phyloP scores from a whole-genome alignment of 2,797 vertebrate species.

The Discoglossus pictus region DNA sequence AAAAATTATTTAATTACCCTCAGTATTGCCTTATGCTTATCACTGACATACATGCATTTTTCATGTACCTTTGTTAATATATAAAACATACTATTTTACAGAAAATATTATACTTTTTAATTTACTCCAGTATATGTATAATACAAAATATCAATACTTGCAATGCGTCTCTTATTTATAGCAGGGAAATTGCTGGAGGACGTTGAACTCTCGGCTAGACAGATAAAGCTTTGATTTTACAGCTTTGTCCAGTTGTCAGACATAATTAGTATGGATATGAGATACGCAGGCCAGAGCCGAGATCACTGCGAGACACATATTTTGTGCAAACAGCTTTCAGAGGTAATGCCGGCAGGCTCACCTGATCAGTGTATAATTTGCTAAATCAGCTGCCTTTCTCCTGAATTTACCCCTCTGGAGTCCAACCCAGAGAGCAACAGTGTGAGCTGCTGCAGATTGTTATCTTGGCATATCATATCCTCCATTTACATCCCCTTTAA shows the following conservation, averaged over 20 bases:
- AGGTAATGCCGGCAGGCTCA: conserved; percentile 15
- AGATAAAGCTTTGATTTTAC: not conserved
- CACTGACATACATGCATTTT: too few relatives aligned
- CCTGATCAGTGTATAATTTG: conserved; percentile 16
- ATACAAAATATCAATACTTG: too few relatives aligned
- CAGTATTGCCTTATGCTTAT: too few relatives aligned
- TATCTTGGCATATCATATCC: conserved; percentile 37
- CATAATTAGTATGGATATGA: not conserved
- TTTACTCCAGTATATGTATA: too few relatives aligned
- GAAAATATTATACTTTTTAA: too few relatives aligned
- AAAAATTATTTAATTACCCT: too few relatives aligned
- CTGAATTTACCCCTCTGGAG: conserved; percentile 13
- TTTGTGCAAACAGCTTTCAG: conserved; percentile 7
- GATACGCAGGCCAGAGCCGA: not conserved
- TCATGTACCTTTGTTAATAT: too few relatives aligned
- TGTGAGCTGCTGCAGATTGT: conserved; percentile 5
- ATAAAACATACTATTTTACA: too few relatives aligned
- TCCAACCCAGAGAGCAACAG: conserved; percentile 2
- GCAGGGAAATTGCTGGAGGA: too few relatives aligned
- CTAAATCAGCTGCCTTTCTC: conserved; percentile 31
- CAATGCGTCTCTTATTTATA: too few relatives aligned
- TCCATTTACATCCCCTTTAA: conserved; percentile 35
- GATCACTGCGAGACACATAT: conserved; percentile 3
- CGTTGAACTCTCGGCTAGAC: too few relatives aligned
- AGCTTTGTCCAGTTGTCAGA: too few relatives aligned